A percentile compares a stretch with the other conserved stretches of the same genome.
Evolutionary conservation across 2,888 invertebrate genomes (phyloP).

Genomic region (Agriopis marginaria): DNA sequence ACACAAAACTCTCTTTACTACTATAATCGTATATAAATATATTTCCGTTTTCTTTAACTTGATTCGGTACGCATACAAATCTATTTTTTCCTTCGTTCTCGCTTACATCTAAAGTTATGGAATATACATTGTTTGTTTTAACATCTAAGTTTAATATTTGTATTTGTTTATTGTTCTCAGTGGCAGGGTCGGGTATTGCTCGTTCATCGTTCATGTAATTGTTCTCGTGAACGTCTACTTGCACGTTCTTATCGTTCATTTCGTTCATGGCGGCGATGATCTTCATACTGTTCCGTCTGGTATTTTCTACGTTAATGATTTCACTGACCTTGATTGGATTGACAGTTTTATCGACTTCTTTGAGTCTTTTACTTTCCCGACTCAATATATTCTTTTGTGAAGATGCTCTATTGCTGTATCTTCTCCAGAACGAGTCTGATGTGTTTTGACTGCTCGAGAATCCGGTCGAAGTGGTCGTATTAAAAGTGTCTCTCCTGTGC

Average conservation of each 20-base stretch:
- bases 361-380: constrained; percentile 72
- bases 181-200: constrained; percentile 57
- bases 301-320: constrained; percentile 79
- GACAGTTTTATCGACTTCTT: constrained; percentile 61
- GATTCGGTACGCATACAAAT: constrained; percentile 78
- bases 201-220: constrained; percentile 53
- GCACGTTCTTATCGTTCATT: constrained; percentile 50
- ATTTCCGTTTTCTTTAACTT: constrained; percentile 71
- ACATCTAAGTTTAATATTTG: constrained; percentile 84
- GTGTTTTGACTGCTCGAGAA: constrained; percentile 86
- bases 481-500: constrained; percentile 89
- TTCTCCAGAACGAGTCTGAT: constrained; percentile 88
- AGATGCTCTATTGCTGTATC: constrained; percentile 85
- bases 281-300: constrained; percentile 82
- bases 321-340: constrained; percentile 77
- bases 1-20: constrained; percentile 83
- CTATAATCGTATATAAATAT: constrained; percentile 84
- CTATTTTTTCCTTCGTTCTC: constrained; percentile 72
- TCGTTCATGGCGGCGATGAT: constrained; percentile 77
- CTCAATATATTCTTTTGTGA: constrained; percentile 74
- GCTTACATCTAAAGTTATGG: constrained; percentile 80
- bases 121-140: constrained; percentile 82
- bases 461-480: constrained; percentile 88
- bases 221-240: constrained; percentile 61
- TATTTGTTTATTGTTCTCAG: constrained; percentile 82